phyloP scores from a whole-genome alignment of 2,113 vertebrate species.

The Sylvietta virens region DNA sequence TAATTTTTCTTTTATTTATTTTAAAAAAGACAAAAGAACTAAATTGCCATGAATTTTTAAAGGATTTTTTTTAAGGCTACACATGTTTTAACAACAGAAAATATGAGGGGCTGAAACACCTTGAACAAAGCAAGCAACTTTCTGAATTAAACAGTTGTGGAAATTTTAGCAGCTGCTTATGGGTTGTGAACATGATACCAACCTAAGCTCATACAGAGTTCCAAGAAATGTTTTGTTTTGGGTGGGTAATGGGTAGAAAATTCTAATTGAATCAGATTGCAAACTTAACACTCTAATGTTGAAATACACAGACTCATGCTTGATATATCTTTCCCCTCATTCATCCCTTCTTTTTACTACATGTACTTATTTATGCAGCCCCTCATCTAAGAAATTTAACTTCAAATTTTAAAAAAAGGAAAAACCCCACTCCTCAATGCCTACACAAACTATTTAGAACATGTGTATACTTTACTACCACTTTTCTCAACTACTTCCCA shows the following conservation, averaged over 20 bases:
- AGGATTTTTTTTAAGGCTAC: constrained; percentile 10
- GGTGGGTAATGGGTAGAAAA: not conserved
- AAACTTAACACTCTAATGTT: not conserved
- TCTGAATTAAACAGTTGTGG: not conserved
- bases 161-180: not conserved
- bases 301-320: not conserved
- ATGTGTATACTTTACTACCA: not conserved
- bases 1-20: constrained; percentile 33
- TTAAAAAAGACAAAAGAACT: not conserved
- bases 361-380: not conserved
- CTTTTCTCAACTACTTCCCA: not conserved
- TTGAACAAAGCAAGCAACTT: not conserved
- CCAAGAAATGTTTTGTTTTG: not conserved
- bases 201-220: not conserved
- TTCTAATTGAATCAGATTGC: not conserved
- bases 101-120: not conserved
- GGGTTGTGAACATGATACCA: not conserved
- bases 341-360: not conserved
- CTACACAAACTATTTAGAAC: not conserved
- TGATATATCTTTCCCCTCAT: not conserved
- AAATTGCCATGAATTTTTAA: constrained; percentile 27
- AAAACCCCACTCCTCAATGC: not conserved
- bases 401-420: not conserved
- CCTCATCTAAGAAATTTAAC: not conserved
- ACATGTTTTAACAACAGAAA: not conserved